Percentiles rank a stretch among this genome's conserved stretches.
These are phyloP conservation scores for Sebastes jordani DNA, from an alignment of 2,797 vertebrate genomes.

Conservation along the genomic window DNA sequence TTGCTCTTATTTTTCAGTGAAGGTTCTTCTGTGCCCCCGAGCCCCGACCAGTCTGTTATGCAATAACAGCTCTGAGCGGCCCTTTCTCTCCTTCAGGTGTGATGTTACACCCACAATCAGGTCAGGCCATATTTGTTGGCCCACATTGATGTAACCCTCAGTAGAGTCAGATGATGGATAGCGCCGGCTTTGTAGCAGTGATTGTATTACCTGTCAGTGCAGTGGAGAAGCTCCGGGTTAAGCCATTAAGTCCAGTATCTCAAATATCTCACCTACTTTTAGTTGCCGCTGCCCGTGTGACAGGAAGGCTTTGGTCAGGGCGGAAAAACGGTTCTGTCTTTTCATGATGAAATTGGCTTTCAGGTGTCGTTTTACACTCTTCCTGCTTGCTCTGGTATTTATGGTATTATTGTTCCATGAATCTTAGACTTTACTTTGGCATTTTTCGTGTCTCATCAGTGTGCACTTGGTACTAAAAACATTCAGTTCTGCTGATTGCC, in stretches of 20 bases:
- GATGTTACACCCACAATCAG: slow-evolving; percentile 69
- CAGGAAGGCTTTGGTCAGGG: not conserved
- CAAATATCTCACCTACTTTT: slow-evolving; percentile 56
- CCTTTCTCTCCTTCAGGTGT: slow-evolving; percentile 42
- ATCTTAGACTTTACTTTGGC: not conserved
- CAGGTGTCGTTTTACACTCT: not conserved
- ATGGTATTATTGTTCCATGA: slow-evolving; percentile 9
- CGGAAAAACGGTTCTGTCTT: not conserved
- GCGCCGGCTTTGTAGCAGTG: slow-evolving; percentile 48
- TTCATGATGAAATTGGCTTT: not conserved
- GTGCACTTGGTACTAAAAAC: not conserved
- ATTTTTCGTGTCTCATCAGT: not conserved
- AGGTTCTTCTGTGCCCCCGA: slow-evolving; percentile 22
- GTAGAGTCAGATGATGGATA: slow-evolving; percentile 48
- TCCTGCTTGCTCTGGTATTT: not conserved
- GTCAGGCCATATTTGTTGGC: slow-evolving; percentile 69
- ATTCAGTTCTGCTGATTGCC: not conserved
- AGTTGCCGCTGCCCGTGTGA: not conserved
- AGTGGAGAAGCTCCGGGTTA: slow-evolving; percentile 28
- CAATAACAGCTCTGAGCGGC: slow-evolving; percentile 24
- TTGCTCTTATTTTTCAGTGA: slow-evolving; percentile 52
- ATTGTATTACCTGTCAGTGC: slow-evolving; percentile 63
- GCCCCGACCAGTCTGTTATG: slow-evolving; percentile 45
- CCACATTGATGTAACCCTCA: slow-evolving; percentile 66
- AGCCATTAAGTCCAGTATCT: slow-evolving; percentile 54